Evolutionary conservation across 2,797 vertebrate genomes (phyloP).

Genomic region (Sebastes iracundus): DNA sequence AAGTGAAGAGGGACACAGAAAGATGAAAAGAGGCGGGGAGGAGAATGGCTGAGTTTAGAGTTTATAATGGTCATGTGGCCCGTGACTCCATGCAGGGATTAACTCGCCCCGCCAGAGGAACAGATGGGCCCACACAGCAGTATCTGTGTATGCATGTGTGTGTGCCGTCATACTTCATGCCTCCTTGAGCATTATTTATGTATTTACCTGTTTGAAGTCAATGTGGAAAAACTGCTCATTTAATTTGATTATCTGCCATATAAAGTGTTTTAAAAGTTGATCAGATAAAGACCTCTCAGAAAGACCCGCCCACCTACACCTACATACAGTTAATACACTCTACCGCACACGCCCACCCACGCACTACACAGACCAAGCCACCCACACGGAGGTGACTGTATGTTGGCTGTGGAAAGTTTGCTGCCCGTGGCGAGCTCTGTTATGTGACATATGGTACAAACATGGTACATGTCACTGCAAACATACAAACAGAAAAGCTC

Average conservation of each 20-base stretch:
- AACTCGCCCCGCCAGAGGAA: conserved; percentile 80
- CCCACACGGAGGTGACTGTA: conserved; percentile 52
- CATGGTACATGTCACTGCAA: conserved; percentile 49
- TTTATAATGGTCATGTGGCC: conserved; percentile 64
- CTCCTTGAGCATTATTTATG: conserved; percentile 60
- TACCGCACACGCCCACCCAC: conserved; percentile 20
- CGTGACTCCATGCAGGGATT: conserved; percentile 79
- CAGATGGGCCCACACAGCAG: conserved; percentile 82
- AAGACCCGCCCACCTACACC: neutral
- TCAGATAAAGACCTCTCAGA: conserved; percentile 8
- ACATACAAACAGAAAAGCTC: conserved; percentile 25
- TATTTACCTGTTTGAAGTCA: conserved; percentile 56
- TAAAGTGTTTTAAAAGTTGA: conserved; percentile 5
- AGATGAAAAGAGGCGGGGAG: conserved; percentile 48
- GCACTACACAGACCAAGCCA: conserved; percentile 11
- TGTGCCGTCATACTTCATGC: conserved; percentile 67
- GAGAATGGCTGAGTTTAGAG: conserved; percentile 63
- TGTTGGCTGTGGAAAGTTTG: conserved; percentile 42
- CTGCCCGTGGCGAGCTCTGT: conserved; percentile 55
- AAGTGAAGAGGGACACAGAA: conserved; percentile 18
- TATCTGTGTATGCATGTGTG: conserved; percentile 69
- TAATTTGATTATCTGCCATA: conserved; percentile 30
- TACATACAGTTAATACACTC: neutral
- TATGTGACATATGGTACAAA: conserved; percentile 69
- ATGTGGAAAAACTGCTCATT: conserved; percentile 20